Base-by-base conservation (phyloP, 1,140 invertebrate species). In the Antheraea pernyi region DNA sequence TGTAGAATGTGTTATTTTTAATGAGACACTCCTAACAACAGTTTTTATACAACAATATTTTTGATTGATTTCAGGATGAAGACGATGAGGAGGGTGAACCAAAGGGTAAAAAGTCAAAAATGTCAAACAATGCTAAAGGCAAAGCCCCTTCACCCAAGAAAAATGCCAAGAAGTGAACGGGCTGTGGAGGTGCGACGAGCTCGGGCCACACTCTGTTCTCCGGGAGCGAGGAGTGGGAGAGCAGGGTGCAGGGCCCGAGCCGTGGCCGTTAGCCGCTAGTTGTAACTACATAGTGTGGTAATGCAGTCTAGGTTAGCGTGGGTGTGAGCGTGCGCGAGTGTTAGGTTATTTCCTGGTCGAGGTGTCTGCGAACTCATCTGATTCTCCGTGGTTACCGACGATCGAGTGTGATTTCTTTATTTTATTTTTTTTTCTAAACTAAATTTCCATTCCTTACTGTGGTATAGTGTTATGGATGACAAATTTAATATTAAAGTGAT, bases 81-180 rank as follows among this genome's bases (percentile, higher is more conserved):
- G 94, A 95, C 64, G 95, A 95, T 64, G 94, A 95, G 59, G 94
- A 95, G 63, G 94, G 94, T 42, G 94, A 94, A 77, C 93, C 94
- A 36, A 94, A 94, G 82, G 94, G 93, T 81, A 95, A 95, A 88
- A 95, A 95, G 75, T 91, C 94, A 74, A 95, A 95, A 93, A 93
- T 95, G 76, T 93, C 94, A 76, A 94, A 94, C 82, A 95, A 94
- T 72, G 91, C 93, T 78, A 95, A 94, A 90, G 94, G 93, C 86
- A 92, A 92, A 74, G 88, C 90, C 18, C 78, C 89, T 7, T 92
- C 91, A 71, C 91, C 92, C 77, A 93, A 93, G 86, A 93, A 93
- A 80, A 93, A 93, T 67, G 87, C 92, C 71, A 93, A 93, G 87
- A 93, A 93, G 86, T 93, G 87, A 93, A 84, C 77, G 53, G 74